A percentile compares a stretch with the other conserved stretches of the same genome.
phyloP scores from a whole-genome alignment of 2,797 vertebrate genomes.

The Chloroceryle amazona region DNA sequence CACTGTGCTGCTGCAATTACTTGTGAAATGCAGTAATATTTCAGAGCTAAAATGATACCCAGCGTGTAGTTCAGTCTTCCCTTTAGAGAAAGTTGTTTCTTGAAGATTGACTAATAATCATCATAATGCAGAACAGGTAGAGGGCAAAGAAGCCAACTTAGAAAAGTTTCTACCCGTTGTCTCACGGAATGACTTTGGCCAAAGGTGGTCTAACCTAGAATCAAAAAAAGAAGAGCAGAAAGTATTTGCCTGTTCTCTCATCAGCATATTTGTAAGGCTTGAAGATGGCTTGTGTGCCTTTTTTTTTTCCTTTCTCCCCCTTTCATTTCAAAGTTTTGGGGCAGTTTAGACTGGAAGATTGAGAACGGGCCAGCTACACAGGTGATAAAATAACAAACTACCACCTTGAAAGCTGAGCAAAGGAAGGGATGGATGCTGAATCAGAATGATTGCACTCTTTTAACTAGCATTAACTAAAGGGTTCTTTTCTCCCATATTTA shows the following conservation, averaged over 20 bases:
- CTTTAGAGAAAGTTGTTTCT: neutral
- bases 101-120: neutral
- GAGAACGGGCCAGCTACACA: neutral
- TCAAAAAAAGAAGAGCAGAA: neutral
- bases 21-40: neutral
- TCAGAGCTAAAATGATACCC: neutral
- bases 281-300: neutral
- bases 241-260: neutral
- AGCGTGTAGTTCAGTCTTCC: neutral
- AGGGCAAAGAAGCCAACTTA: neutral
- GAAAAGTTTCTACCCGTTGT: neutral
- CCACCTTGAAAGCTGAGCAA: neutral
- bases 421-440: neutral
- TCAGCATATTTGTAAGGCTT: neutral
- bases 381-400: neutral
- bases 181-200: neutral
- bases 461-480: neutral
- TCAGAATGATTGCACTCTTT: neutral
- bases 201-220: neutral
- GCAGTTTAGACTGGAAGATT: neutral
- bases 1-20: neutral
- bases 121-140: neutral
- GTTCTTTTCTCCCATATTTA: neutral
- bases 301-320: neutral
- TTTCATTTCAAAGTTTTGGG: neutral